Evolutionary conservation across 2,797 vertebrate genomes (phyloP).

Genomic region (Australoheros facetus): DNA sequence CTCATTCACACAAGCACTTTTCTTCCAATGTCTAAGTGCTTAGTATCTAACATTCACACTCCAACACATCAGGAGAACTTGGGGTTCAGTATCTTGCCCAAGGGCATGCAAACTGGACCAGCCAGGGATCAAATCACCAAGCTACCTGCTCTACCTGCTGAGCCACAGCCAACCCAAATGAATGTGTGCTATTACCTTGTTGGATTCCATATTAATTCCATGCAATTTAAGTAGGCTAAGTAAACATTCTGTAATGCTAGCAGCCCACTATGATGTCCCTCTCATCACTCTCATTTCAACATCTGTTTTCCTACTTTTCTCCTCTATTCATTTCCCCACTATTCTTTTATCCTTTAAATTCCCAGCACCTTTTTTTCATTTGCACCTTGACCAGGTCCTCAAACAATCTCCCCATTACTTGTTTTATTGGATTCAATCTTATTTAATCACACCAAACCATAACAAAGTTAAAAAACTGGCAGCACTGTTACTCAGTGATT

Average conservation of each 20-base stretch:
- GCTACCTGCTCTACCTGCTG: too few relatives aligned
- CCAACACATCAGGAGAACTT: too few relatives aligned
- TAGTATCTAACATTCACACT: too few relatives aligned
- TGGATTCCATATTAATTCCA: slow-evolving; percentile 34
- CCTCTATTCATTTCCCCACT: neutral
- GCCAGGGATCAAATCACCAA: too few relatives aligned
- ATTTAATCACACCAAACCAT: neutral
- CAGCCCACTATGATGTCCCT: neutral
- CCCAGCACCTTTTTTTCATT: slow-evolving; percentile 5
- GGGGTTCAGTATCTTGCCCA: too few relatives aligned
- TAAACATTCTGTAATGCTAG: slow-evolving; percentile 21
- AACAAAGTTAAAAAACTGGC: neutral
- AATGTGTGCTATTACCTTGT: slow-evolving; percentile 30
- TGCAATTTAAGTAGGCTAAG: slow-evolving; percentile 36
- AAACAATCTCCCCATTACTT: slow-evolving; percentile 15
- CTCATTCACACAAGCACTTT: too few relatives aligned
- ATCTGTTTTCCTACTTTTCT: slow-evolving; percentile 27
- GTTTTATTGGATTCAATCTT: neutral
- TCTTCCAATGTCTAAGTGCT: too few relatives aligned
- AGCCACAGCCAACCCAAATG: neutral
- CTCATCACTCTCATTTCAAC: slow-evolving; percentile 24
- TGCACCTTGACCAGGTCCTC: neutral
- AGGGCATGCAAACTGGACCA: too few relatives aligned
- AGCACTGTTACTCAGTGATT: neutral
- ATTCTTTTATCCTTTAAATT: neutral